phyloP scores from a whole-genome alignment of 37 sponge, comb jelly and placozoan species.

The Halisarca cf. caerulea region DNA sequence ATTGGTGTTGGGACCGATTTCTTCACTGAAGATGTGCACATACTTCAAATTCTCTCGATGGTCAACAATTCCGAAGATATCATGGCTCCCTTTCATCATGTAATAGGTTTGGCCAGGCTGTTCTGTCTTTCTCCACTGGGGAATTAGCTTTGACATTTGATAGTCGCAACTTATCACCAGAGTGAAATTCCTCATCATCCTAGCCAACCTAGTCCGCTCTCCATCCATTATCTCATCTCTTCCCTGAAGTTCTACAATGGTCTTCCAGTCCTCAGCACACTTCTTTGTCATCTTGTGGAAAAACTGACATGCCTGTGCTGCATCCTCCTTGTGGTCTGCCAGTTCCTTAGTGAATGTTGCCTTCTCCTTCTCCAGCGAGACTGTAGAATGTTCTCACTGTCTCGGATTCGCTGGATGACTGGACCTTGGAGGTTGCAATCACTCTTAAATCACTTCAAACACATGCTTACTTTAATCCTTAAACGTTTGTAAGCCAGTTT shows the following conservation, averaged over 20 bases:
- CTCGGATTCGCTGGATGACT: neutral
- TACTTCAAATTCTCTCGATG: neutral
- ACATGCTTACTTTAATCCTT: no score
- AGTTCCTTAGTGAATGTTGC: neutral
- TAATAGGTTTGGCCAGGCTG: slow-evolving; percentile 29
- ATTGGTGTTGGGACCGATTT: slow-evolving; percentile 30
- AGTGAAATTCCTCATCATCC: no score
- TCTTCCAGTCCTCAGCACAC: no score
- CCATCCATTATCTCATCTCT: no score
- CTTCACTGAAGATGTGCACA: neutral
- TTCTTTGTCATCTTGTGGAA: no score
- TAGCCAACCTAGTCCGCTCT: no score
- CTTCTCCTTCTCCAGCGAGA: neutral
- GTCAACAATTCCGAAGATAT: neutral
- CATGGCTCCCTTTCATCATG: neutral
- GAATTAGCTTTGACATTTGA: slow-evolving; percentile 38
- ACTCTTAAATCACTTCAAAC: slow-evolving; percentile 13
- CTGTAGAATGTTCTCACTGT: neutral
- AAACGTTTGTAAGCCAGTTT: no score
- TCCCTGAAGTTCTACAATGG: no score
- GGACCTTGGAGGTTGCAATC: neutral
- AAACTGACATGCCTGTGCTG: no score
- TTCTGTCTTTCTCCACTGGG: slow-evolving; percentile 37
- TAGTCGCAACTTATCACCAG: slow-evolving; percentile 38
- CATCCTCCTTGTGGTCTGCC: slow-evolving; percentile 17